Conservation (phyloP, 2,113 vertebrate genomes). For the Oreotrochilus melanogaster region DNA sequence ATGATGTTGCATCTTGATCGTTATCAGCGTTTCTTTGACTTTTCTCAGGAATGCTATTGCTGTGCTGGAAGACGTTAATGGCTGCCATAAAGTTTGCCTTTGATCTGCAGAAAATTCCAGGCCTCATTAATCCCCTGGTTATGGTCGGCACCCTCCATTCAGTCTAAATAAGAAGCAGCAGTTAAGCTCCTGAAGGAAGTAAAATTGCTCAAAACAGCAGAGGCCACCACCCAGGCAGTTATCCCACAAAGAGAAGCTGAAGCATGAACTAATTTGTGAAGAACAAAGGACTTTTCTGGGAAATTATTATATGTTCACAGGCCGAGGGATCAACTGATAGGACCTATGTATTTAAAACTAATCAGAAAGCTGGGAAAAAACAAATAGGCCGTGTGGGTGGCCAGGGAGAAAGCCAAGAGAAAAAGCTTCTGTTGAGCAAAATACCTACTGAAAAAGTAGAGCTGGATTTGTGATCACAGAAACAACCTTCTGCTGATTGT, state of each 20-base stretch:
- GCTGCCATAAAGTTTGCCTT: constrained; percentile 33
- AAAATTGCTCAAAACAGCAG: neutral
- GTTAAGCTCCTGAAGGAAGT: neutral
- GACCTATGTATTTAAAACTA: constrained; percentile 21
- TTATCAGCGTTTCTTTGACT: constrained; percentile 22
- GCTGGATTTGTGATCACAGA: neutral
- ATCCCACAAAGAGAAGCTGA: neutral
- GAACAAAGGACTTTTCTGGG: constrained; percentile 29
- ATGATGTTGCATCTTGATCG: neutral
- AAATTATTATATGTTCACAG: constrained; percentile 22
- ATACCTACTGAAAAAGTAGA: neutral
- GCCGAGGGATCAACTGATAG: neutral
- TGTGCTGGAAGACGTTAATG: constrained; percentile 12
- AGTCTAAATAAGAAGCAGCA: constrained; percentile 32
- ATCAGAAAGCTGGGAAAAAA: neutral
- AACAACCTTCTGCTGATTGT: constrained; percentile 26
- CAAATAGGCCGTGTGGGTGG: constrained; percentile 26
- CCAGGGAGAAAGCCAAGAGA: neutral
- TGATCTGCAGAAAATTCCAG: constrained; percentile 52
- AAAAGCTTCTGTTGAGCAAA: neutral
- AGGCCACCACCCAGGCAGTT: constrained; percentile 21
- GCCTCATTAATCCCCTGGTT: constrained; percentile 25
- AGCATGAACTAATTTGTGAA: constrained; percentile 23
- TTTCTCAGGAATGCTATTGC: constrained; percentile 28
- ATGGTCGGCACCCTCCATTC: neutral